These are phyloP conservation scores for Cotesia typhae DNA, from an alignment of 1,140 invertebrate genomes.

Conservation along the genomic window DNA sequence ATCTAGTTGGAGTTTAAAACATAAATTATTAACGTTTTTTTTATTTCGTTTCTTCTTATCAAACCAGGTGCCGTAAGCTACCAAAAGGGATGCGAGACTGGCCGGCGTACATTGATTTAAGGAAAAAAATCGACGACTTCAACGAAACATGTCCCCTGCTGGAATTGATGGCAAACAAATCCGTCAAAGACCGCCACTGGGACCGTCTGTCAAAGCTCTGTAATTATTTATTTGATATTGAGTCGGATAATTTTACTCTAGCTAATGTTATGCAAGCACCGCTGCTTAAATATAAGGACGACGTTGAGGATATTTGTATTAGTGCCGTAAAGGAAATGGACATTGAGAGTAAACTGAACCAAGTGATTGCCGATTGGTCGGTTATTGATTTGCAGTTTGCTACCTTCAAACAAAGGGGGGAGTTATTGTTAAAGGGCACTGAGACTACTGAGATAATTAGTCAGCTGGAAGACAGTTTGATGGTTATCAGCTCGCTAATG, in stretches of 20 bases:
- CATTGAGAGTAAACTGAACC: slow-evolving; percentile 93
- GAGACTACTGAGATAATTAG: slow-evolving; percentile 95
- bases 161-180: slow-evolving; percentile 97
- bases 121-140: slow-evolving; percentile 97
- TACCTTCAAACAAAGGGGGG: slow-evolving; percentile 94
- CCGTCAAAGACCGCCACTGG: slow-evolving; percentile 97
- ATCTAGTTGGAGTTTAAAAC: too few relatives aligned
- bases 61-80: slow-evolving; percentile 82
- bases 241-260: slow-evolving; percentile 91
- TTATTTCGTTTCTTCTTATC: too few relatives aligned
- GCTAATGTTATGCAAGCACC: slow-evolving; percentile 97
- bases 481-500: slow-evolving; percentile 91
- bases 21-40: too few relatives aligned
- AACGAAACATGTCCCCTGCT: slow-evolving; percentile 96
- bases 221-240: slow-evolving; percentile 88
- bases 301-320: slow-evolving; percentile 98
- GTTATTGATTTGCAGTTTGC: slow-evolving; percentile 92
- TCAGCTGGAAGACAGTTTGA: slow-evolving; percentile 93
- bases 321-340: slow-evolving; percentile 98
- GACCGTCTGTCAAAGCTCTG: slow-evolving; percentile 93
- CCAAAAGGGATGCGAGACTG: slow-evolving; percentile 96
- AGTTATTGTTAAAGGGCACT: slow-evolving; percentile 89
- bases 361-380: slow-evolving; percentile 96
- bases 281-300: slow-evolving; percentile 91
- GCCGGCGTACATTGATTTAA: slow-evolving; percentile 94